Evolutionary conservation across 2,797 vertebrate species (phyloP).

Genomic region (Pagetopsis macropterus): DNA sequence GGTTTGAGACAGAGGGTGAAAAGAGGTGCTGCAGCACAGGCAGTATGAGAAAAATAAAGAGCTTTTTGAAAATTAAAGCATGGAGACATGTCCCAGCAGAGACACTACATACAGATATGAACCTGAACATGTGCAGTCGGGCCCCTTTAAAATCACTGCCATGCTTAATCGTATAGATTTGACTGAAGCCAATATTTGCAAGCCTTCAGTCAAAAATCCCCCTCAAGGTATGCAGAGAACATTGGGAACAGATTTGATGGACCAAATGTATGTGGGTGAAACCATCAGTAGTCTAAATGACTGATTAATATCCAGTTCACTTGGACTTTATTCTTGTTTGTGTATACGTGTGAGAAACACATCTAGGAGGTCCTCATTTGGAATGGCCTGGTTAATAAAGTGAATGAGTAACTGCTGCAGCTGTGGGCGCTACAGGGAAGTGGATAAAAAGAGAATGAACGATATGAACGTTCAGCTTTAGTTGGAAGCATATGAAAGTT

Average conservation of each 20-base stretch:
- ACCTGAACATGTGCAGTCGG: too few species aligned
- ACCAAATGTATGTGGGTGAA: neutral
- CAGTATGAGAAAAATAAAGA: too few species aligned
- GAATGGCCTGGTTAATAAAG: constrained; percentile 9
- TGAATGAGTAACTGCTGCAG: constrained; percentile 8
- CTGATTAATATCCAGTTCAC: neutral
- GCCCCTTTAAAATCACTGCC: neutral
- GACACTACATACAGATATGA: too few species aligned
- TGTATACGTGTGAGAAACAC: neutral
- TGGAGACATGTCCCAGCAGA: too few species aligned
- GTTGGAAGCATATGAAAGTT: neutral
- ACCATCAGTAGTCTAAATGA: neutral
- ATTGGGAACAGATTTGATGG: neutral
- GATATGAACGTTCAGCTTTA: neutral
- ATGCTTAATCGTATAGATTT: neutral
- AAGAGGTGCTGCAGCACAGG: too few species aligned
- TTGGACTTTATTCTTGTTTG: neutral
- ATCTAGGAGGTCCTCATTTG: constrained; percentile 1
- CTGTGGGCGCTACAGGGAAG: constrained; percentile 5
- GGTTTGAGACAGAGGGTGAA: too few species aligned
- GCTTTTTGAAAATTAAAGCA: too few species aligned
- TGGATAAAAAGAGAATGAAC: neutral
- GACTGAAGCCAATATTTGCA: neutral
- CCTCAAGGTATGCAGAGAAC: neutral
- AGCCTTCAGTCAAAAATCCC: neutral